Percentiles rank a stretch among this genome's conserved stretches.
These are phyloP conservation scores for Shinisaurus crocodilurus DNA, from an alignment of 2,113 vertebrate species.

Conservation along the genomic window DNA sequence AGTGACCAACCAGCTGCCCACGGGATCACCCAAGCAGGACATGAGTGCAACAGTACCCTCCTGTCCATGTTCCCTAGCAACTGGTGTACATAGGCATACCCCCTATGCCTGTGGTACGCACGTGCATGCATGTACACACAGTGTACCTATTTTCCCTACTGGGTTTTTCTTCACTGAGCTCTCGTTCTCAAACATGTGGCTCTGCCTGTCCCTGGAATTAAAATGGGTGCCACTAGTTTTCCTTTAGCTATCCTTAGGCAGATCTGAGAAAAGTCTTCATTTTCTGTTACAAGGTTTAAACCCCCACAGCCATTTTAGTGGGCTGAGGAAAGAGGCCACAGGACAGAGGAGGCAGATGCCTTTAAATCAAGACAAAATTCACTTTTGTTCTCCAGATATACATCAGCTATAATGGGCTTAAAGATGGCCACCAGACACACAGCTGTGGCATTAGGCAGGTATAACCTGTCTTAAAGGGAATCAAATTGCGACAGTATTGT, in stretches of 20 bases:
- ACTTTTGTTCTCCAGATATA: not conserved
- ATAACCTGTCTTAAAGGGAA: not conserved
- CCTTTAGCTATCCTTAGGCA: not conserved
- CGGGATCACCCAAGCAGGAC: no score
- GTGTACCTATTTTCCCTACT: not conserved
- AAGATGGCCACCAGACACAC: not conserved
- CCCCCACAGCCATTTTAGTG: not conserved
- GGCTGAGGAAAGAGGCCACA: not conserved
- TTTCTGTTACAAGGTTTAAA: not conserved
- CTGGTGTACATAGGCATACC: no score
- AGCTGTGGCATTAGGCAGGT: not conserved
- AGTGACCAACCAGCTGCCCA: no score
- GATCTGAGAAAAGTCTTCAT: not conserved
- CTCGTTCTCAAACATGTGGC: no score
- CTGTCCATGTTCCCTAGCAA: no score
- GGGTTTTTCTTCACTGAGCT: not conserved
- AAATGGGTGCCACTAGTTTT: not conserved
- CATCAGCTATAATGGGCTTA: not conserved
- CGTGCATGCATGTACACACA: not conserved
- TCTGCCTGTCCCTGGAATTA: not conserved
- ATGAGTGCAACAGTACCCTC: no score
- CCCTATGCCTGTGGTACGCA: no score
- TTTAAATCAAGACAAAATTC: not conserved
- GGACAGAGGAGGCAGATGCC: not conserved
- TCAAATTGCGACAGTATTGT: not conserved